A percentile compares a stretch with the other conserved stretches of the same genome.
Conservation (phyloP, 30 jellyfish, hydroid and myxozoan species). For the Chrysaora quinquecirrha region DNA sequence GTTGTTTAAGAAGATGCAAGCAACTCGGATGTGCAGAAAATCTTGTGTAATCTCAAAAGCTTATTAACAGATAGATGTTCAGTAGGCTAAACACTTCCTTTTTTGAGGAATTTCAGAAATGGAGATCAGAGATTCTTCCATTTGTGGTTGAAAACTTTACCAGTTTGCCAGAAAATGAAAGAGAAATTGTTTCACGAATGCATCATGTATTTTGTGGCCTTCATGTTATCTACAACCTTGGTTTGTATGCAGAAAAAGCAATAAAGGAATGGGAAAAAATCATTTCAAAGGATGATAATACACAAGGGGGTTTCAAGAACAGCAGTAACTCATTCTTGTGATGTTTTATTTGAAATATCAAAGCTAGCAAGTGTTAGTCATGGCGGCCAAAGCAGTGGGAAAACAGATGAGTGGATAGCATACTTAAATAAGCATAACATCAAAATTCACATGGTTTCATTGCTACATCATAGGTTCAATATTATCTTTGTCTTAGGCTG, state of each 20-base stretch:
- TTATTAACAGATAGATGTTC: constrained; percentile 19
- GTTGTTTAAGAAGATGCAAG: constrained; percentile 10
- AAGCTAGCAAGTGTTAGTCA: background rate
- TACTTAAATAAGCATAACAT: constrained; percentile 1
- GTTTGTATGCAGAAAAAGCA: constrained; percentile 58
- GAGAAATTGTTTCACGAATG: constrained; percentile 5
- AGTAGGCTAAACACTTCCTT: background rate
- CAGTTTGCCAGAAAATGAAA: constrained; percentile 17
- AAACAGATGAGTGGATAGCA: constrained; percentile 58
- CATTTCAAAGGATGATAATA: constrained; percentile 3
- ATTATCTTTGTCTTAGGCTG: constrained; percentile 48
- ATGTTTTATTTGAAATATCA: constrained; percentile 31
- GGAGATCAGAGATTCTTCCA: constrained; percentile 13
- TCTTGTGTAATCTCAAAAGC: background rate
- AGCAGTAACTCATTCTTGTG: too few relatives aligned
- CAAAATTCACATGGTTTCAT: constrained; percentile 14
- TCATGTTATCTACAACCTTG: constrained; percentile 54
- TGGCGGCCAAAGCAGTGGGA: constrained; percentile 63
- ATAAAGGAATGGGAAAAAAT: constrained; percentile 36
- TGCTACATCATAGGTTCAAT: constrained; percentile 39
- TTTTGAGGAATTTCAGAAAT: background rate
- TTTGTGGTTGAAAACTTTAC: constrained; percentile 2
- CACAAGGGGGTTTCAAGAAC: constrained; percentile 52
- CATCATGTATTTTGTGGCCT: constrained; percentile 57
- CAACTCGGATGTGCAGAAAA: background rate